Percentiles rank a stretch among this genome's conserved stretches.
phyloP scores from a whole-genome alignment of 2,113 vertebrate genomes.

The Cavia aperea region DNA sequence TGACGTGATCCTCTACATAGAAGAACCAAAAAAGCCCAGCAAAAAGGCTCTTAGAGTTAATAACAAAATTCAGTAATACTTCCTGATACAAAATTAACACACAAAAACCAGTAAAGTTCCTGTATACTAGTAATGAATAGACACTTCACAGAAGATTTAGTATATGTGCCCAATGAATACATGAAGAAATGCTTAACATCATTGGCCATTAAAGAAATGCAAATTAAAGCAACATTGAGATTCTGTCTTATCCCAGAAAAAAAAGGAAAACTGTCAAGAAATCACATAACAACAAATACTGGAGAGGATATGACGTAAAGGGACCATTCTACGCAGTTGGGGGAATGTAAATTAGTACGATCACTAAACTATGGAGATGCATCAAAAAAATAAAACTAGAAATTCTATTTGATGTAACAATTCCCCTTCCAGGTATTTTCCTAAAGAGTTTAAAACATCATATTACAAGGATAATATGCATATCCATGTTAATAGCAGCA shows the following conservation, averaged over 20 bases:
- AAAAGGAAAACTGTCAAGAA: neutral
- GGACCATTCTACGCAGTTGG: neutral
- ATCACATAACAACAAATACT: neutral
- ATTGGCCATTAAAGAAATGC: neutral
- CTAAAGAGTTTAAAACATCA: neutral
- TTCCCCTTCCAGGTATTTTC: neutral
- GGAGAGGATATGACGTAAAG: neutral
- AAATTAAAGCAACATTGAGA: neutral
- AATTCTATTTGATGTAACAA: neutral
- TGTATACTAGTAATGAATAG: neutral
- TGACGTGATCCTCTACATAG: neutral
- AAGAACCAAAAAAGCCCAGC: neutral
- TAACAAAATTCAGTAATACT: neutral
- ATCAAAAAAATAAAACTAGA: neutral
- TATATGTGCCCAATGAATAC: neutral
- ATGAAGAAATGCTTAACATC: neutral
- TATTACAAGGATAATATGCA: neutral
- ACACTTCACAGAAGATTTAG: neutral
- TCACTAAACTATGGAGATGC: neutral
- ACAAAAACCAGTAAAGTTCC: neutral
- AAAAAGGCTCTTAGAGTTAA: neutral
- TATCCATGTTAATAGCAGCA: neutral
- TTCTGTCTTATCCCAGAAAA: neutral
- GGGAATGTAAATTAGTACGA: neutral
- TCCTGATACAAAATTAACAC: neutral